These are phyloP conservation scores for Bombus pyrosoma DNA, from an alignment of 1,140 invertebrate species.

Conservation along the genomic window DNA sequence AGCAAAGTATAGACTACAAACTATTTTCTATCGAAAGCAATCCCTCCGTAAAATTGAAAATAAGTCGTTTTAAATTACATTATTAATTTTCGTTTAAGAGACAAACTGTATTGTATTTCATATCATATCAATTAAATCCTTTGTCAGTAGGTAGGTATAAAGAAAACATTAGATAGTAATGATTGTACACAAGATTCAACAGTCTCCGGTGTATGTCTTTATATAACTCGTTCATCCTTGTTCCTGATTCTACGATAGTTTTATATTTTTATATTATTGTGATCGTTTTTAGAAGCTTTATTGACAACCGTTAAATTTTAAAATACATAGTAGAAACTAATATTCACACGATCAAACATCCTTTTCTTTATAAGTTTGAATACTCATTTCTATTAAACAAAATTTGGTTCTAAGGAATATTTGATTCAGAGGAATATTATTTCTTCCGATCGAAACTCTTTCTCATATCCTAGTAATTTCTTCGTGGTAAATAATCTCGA, in stretches of 20 bases:
- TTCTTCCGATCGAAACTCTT: neutral
- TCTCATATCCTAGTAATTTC: neutral
- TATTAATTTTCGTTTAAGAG: neutral
- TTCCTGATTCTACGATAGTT: conserved; percentile 44
- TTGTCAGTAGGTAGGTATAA: neutral
- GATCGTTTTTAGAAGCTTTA: neutral
- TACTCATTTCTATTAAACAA: conserved; percentile 7
- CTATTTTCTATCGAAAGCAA: conserved; percentile 39
- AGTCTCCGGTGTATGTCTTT: conserved; percentile 43
- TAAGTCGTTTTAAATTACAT: neutral
- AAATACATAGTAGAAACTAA: conserved; percentile 10
- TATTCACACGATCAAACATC: neutral
- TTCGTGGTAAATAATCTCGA: neutral
- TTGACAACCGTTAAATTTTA: neutral
- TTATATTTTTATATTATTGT: conserved; percentile 43
- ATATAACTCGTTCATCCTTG: conserved; percentile 29
- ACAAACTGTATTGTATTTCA: conserved; percentile 11
- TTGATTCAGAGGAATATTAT: neutral
- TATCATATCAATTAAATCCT: neutral
- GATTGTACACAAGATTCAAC: conserved; percentile 15
- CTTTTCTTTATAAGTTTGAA: neutral
- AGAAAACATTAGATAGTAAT: neutral
- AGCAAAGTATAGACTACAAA: conserved; percentile 36
- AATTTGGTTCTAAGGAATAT: neutral
- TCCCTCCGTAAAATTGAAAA: conserved; percentile 24